These are phyloP conservation scores for Drosophila novamexicana DNA, from an alignment of 1,140 invertebrate species.

Conservation along the genomic window DNA sequence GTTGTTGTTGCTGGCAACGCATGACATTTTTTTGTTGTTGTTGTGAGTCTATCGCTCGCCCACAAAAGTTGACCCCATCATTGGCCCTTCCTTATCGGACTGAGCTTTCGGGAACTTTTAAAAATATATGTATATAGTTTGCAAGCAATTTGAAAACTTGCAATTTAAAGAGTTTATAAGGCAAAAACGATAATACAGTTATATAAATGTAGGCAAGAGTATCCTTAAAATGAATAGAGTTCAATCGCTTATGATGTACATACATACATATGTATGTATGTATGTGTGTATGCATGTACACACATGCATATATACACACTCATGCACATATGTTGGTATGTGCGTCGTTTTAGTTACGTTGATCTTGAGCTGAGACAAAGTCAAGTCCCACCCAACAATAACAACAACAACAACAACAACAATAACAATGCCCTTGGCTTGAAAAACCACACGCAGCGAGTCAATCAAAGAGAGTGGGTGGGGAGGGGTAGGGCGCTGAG, in stretches of 20 bases:
- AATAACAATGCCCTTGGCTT: slow-evolving; percentile 66
- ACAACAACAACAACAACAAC: slow-evolving; percentile 32
- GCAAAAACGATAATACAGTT: no score
- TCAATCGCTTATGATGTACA: background rate
- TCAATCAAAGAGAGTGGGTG: slow-evolving; percentile 39
- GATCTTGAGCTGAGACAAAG: slow-evolving; percentile 70
- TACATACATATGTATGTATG: background rate
- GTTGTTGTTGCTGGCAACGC: slow-evolving; percentile 61
- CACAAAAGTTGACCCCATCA: slow-evolving; percentile 62
- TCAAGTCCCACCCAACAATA: slow-evolving; percentile 57
- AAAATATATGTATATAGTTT: background rate
- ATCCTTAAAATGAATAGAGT: background rate
- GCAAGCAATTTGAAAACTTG: background rate
- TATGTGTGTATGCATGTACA: no score
- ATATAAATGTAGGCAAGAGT: background rate
- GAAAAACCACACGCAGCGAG: slow-evolving; percentile 71
- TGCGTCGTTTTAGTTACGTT: slow-evolving; percentile 1
- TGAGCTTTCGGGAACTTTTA: slow-evolving; percentile 4
- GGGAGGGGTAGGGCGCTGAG: slow-evolving; percentile 12
- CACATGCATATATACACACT: background rate
- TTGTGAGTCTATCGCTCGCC: slow-evolving; percentile 44
- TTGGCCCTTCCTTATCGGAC: slow-evolving; percentile 56
- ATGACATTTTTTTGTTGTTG: slow-evolving; percentile 56
- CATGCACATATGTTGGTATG: background rate
- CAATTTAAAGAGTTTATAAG: background rate